A percentile compares a stretch with the other conserved stretches of the same genome.
phyloP scores from a whole-genome alignment of 1,140 invertebrate genomes.

The Eumaeus atala region DNA sequence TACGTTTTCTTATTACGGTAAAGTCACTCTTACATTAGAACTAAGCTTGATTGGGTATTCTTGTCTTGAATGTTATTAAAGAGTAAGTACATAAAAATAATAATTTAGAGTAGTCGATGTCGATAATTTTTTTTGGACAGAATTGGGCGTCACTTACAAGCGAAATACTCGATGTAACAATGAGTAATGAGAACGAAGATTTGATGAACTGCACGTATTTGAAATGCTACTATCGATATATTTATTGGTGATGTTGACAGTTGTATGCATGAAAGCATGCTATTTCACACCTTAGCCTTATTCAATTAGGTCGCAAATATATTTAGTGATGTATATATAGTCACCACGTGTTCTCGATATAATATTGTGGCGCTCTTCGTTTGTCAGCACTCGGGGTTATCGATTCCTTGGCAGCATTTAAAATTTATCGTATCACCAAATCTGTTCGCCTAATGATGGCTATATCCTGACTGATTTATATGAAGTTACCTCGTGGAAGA shows the following conservation, averaged over 20 bases:
- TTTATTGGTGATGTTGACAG: slow-evolving; percentile 29
- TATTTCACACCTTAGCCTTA: slow-evolving; percentile 20
- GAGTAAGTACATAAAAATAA: not conserved
- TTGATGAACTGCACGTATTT: slow-evolving; percentile 47
- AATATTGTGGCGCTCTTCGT: slow-evolving; percentile 29
- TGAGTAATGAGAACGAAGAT: slow-evolving; percentile 49
- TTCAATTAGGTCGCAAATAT: slow-evolving; percentile 1
- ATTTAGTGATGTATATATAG: slow-evolving; percentile 28
- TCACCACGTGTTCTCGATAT: slow-evolving; percentile 5
- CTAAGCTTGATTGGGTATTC: too few relatives aligned
- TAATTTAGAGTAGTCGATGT: not conserved
- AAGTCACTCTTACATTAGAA: too few relatives aligned
- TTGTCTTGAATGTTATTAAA: too few relatives aligned
- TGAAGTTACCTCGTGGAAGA: not conserved
- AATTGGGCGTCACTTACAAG: slow-evolving; percentile 21
- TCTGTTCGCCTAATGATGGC: slow-evolving; percentile 4
- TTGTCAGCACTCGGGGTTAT: slow-evolving; percentile 21
- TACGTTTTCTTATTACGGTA: too few relatives aligned
- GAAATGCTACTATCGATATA: slow-evolving; percentile 43
- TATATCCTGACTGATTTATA: slow-evolving; percentile 8
- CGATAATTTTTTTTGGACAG: slow-evolving; percentile 14
- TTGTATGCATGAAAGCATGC: slow-evolving; percentile 9
- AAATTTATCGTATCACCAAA: slow-evolving; percentile 12
- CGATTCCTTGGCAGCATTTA: slow-evolving; percentile 9
- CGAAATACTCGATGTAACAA: slow-evolving; percentile 33